phyloP scores from a whole-genome alignment of 1,140 invertebrate genomes.

The Drosophila takahashii region DNA sequence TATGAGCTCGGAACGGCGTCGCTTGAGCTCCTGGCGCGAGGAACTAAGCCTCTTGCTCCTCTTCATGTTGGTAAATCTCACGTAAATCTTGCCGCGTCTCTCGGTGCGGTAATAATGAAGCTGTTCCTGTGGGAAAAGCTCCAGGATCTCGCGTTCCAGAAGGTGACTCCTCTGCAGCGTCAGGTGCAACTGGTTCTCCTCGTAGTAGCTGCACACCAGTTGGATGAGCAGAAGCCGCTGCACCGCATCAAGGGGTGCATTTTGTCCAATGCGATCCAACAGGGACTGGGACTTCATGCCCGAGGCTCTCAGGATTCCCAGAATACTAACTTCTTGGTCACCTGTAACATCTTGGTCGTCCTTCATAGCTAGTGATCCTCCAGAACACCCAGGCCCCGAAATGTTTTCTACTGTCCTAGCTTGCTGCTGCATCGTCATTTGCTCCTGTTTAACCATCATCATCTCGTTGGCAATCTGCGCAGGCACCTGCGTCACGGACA shows the following conservation, averaged over 20 bases:
- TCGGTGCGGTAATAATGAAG: conserved; percentile 75
- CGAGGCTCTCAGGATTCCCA: conserved; percentile 60
- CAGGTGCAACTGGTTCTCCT: conserved; percentile 70
- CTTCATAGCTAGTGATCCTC: conserved; percentile 21
- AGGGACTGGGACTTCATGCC: conserved; percentile 48
- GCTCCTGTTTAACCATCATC: conserved; percentile 48
- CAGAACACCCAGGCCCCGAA: background rate
- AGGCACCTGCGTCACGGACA: conserved; percentile 11
- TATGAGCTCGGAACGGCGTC: conserved; percentile 35
- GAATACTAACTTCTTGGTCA: conserved; percentile 56
- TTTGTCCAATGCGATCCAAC: conserved; percentile 57
- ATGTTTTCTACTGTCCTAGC: background rate
- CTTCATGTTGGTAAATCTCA: conserved; percentile 78
- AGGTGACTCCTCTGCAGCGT: conserved; percentile 72
- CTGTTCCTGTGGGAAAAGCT: conserved; percentile 68
- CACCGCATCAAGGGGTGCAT: conserved; percentile 52
- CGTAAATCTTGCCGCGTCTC: conserved; percentile 77
- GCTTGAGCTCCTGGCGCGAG: conserved; percentile 46
- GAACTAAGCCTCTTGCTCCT: conserved; percentile 58
- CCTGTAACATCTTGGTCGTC: conserved; percentile 1
- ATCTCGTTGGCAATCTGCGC: background rate
- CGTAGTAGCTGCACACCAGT: conserved; percentile 74
- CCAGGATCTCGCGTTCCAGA: conserved; percentile 70
- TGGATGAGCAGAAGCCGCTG: conserved; percentile 69
- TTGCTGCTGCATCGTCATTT: conserved; percentile 1